Evolutionary conservation across 2,797 vertebrate genomes (phyloP).

Genomic region (Setipinna tenuifilis): DNA sequence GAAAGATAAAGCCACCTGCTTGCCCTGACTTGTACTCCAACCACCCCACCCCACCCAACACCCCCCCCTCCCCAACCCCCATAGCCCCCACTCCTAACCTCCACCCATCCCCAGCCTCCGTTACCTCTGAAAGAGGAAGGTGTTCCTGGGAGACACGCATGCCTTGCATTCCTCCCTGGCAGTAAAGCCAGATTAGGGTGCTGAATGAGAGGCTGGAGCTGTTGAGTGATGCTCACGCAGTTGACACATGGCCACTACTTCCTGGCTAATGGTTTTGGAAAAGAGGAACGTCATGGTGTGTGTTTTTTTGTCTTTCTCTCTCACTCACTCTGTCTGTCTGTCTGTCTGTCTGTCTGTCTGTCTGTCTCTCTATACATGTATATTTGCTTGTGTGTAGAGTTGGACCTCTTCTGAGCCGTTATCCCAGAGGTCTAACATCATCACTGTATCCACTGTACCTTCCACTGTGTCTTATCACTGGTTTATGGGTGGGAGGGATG

Average conservation of each 20-base stretch:
- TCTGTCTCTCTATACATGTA: too few species aligned
- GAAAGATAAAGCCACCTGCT: conserved; percentile 19
- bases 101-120: too few species aligned
- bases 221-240: background rate
- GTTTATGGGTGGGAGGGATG: background rate
- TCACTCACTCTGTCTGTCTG: too few species aligned
- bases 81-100: too few species aligned
- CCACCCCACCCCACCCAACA: background rate
- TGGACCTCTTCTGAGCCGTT: too few species aligned
- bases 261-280: conserved; percentile 16
- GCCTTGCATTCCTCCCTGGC: background rate
- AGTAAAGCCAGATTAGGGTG: background rate
- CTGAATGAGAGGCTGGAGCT: background rate
- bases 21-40: background rate
- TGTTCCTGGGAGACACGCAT: background rate
- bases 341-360: too few species aligned
- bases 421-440: too few species aligned
- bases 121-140: background rate
- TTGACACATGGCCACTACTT: background rate
- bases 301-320: background rate
- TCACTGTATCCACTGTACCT: too few species aligned
- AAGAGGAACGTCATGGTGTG: background rate
- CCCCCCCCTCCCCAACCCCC: background rate
- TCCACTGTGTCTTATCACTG: background rate
- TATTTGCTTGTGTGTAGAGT: too few species aligned